A percentile compares a stretch with the other conserved stretches of the same genome.
These are phyloP conservation scores for Clytia hemisphaerica DNA, from an alignment of 30 jellyfish, hydroid and myxozoan species.

Conservation along the genomic window DNA sequence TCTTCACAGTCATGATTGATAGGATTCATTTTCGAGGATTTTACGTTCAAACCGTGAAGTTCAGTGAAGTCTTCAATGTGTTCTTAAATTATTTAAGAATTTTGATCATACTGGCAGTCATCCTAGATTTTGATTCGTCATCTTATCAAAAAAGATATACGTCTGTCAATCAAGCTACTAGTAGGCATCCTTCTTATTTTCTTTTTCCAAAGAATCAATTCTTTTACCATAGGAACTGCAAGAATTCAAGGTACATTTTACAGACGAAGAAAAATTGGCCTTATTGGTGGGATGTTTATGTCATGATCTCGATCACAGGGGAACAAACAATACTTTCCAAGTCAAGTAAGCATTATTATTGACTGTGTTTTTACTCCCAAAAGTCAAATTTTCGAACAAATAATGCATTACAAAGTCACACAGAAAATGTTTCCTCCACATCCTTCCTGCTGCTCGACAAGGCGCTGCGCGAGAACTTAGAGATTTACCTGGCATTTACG, in stretches of 20 bases:
- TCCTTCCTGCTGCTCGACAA: too few relatives aligned
- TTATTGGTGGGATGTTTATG: slow-evolving; percentile 76
- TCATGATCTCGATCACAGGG: slow-evolving; percentile 93
- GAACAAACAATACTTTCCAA: slow-evolving; percentile 80
- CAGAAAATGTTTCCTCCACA: too few relatives aligned
- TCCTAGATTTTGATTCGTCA: too few relatives aligned
- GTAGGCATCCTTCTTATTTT: not conserved
- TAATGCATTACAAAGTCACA: too few relatives aligned
- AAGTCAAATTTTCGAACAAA: too few relatives aligned
- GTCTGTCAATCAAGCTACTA: not conserved
- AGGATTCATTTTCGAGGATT: not conserved
- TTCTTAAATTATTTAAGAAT: too few relatives aligned
- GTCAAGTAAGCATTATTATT: slow-evolving; percentile 54
- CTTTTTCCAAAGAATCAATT: not conserved
- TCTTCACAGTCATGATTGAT: not conserved
- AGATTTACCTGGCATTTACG: too few relatives aligned
- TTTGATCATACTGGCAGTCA: too few relatives aligned
- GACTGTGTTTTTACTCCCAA: too few relatives aligned
- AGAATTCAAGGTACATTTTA: slow-evolving; percentile 41
- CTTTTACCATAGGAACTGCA: slow-evolving; percentile 25
- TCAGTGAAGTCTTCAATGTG: too few relatives aligned
- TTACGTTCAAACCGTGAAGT: not conserved
- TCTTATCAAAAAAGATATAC: too few relatives aligned
- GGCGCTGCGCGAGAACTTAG: too few relatives aligned
- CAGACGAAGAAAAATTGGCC: slow-evolving; percentile 68